Conservation (phyloP, 2,797 vertebrate genomes). For the Phaenicophaeus curvirostris region DNA sequence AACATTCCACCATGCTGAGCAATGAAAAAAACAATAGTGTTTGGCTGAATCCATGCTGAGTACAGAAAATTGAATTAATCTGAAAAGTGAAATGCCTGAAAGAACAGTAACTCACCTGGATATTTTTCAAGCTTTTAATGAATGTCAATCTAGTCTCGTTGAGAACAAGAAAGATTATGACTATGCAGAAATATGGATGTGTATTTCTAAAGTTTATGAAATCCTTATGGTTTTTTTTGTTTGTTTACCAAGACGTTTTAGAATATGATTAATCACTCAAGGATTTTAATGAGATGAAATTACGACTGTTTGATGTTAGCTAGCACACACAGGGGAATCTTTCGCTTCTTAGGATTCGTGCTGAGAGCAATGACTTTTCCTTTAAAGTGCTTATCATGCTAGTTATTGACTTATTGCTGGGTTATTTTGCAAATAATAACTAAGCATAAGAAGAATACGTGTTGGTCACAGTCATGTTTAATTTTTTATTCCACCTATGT, state of each 20-base stretch:
- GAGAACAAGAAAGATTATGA: background rate
- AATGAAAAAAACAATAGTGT: constrained; percentile 65
- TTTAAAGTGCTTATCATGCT: background rate
- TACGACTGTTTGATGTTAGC: background rate
- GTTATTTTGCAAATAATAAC: background rate
- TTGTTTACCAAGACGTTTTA: background rate
- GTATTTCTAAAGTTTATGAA: background rate
- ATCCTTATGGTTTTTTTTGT: background rate
- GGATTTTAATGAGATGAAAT: background rate
- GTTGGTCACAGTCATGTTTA: background rate
- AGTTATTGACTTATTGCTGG: background rate
- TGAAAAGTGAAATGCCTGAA: background rate
- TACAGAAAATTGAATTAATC: constrained; percentile 49
- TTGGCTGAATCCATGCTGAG: constrained; percentile 59
- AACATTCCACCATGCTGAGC: constrained; percentile 54
- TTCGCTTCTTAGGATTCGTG: background rate
- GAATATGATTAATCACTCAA: background rate
- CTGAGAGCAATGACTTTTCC: background rate
- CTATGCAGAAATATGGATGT: background rate
- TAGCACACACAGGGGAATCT: background rate
- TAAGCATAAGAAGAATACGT: background rate
- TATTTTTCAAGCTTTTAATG: constrained; percentile 1
- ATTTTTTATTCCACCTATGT: background rate
- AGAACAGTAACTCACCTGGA: constrained; percentile 23
- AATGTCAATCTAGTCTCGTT: background rate